Evolutionary conservation across 2,797 vertebrate species (phyloP).

Genomic region (Thamnophis elegans): DNA sequence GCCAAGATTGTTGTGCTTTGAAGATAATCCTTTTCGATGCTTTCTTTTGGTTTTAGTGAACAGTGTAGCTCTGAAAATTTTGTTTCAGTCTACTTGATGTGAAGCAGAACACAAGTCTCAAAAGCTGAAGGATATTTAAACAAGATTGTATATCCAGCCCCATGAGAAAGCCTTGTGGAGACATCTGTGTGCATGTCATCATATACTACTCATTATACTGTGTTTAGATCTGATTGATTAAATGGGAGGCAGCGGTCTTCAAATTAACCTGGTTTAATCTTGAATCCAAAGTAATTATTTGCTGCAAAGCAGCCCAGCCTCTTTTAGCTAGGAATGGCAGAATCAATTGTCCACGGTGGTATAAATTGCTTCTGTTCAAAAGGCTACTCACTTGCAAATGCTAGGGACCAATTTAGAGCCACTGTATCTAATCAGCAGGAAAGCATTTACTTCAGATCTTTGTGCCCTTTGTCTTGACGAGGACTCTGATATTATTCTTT

Average conservation of each 20-base stretch:
- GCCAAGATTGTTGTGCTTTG: slow-evolving; percentile 10
- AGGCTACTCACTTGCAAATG: neutral
- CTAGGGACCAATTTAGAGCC: neutral
- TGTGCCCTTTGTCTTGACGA: neutral
- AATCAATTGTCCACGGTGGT: neutral
- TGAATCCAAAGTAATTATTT: neutral
- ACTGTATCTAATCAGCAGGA: neutral
- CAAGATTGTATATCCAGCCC: slow-evolving; percentile 28
- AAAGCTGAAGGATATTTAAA: slow-evolving; percentile 44
- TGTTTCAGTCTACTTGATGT: slow-evolving; percentile 26
- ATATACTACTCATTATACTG: neutral
- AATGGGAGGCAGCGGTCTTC: neutral
- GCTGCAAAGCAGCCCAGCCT: neutral
- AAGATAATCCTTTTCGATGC: slow-evolving; percentile 4
- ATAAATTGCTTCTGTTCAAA: neutral
- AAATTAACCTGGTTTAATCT: slow-evolving; percentile 1
- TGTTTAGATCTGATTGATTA: slow-evolving; percentile 7
- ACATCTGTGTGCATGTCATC: neutral
- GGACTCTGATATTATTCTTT: neutral
- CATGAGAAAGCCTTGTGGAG: slow-evolving; percentile 1
- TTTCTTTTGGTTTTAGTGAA: neutral
- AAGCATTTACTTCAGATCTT: neutral
- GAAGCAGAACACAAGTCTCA: slow-evolving; percentile 20
- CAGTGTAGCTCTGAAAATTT: slow-evolving; percentile 5
- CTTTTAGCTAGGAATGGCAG: neutral